Evolutionary conservation across 2,888 invertebrate species (phyloP).

Genomic region (Drosophila mayaguana): DNA sequence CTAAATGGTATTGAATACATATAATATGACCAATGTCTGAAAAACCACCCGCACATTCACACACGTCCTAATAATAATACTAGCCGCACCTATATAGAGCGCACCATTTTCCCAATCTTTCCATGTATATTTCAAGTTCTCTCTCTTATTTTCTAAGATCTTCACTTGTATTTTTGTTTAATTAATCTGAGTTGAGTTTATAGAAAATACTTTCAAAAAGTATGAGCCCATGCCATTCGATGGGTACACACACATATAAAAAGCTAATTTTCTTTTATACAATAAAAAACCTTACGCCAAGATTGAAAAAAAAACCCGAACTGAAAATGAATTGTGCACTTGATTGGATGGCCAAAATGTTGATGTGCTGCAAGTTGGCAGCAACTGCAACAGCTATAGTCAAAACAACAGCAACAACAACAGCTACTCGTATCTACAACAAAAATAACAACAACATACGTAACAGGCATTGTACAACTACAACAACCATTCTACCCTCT

Average conservation of each 20-base stretch:
- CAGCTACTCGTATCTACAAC: constrained; percentile 53
- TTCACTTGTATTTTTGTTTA: constrained; percentile 20
- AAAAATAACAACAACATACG: constrained; percentile 43
- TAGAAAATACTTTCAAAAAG: constrained; percentile 24
- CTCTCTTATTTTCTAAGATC: constrained; percentile 30
- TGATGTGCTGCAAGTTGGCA: constrained; percentile 57
- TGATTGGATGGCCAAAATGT: constrained; percentile 60
- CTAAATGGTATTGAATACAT: background rate
- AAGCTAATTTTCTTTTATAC: constrained; percentile 38
- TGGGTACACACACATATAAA: constrained; percentile 35
- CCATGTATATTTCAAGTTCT: constrained; percentile 26
- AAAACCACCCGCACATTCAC: constrained; percentile 3
- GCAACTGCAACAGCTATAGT: constrained; percentile 39
- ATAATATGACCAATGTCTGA: background rate
- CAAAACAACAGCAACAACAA: constrained; percentile 46
- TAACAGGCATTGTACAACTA: constrained; percentile 56
- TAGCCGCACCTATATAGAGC: constrained; percentile 26
- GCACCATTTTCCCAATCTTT: constrained; percentile 30
- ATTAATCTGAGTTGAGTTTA: constrained; percentile 33
- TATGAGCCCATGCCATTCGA: constrained; percentile 17
- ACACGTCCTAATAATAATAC: constrained; percentile 12
- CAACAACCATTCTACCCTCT: constrained; percentile 79
- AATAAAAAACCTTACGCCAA: constrained; percentile 14
- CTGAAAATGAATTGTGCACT: constrained; percentile 45
- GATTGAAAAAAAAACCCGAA: constrained; percentile 24